phyloP scores from a whole-genome alignment of 23 tunicate genomes.

The Diplosoma virens region DNA sequence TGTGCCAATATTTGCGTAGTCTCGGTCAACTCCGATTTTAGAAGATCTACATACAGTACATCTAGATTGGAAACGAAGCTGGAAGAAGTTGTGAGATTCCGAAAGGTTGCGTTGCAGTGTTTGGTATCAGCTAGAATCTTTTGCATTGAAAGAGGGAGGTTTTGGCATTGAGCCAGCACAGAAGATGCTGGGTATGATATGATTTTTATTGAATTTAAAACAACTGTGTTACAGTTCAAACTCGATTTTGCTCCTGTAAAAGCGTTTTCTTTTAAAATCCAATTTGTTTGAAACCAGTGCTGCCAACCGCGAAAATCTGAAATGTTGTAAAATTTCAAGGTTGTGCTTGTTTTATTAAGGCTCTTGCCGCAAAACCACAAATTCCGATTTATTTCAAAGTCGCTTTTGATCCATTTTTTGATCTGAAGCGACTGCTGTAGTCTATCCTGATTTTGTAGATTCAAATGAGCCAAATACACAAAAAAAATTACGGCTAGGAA shows the following conservation, averaged over 20 bases:
- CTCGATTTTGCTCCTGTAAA: no score
- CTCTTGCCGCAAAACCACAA: not conserved
- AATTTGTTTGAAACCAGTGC: slow-evolving; percentile 40
- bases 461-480: not conserved
- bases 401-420: slow-evolving; percentile 29
- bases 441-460: not conserved
- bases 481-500: slow-evolving; percentile 28
- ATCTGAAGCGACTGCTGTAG: slow-evolving; percentile 13
- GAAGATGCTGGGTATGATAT: not conserved
- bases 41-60: not conserved
- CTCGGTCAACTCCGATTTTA: not conserved
- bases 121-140: not conserved
- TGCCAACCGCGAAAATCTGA: slow-evolving; percentile 21
- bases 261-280: no score
- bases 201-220: slow-evolving; percentile 10
- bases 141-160: slow-evolving; percentile 18
- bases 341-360: not conserved
- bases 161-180: not conserved
- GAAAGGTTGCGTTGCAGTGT: not conserved
- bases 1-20: not conserved
- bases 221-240: not conserved
- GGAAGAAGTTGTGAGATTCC: not conserved
- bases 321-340: slow-evolving; percentile 12
- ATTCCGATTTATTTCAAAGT: slow-evolving; percentile 22
- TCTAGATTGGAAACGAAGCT: not conserved